Evolutionary conservation across 92 coral and sea anemone genomes (phyloP), one percentile per base, ranked within the genome.

Genomic region (Phenganax subtilis): DNA sequence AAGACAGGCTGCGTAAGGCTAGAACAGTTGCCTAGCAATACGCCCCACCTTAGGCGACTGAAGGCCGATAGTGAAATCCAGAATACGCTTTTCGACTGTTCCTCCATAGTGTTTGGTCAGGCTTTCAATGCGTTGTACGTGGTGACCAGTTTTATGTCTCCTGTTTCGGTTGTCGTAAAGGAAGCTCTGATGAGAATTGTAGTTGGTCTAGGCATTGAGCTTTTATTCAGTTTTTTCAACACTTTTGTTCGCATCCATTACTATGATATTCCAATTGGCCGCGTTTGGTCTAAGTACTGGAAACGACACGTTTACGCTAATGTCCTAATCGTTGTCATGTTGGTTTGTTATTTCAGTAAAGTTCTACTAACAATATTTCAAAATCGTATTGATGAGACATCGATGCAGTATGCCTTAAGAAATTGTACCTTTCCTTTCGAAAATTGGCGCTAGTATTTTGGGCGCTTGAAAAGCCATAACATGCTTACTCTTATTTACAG

Each of bases 51-150:
- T 85, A 78, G 88, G 81, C 88, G 97, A 30, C 86, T 92, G 27
- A 86, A 86, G 8, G 92, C 97, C n/a, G 97, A 90, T 62, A 54
- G 88, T 6, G 85, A 88, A 71, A 84, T 92, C 54, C 94, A 90
- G 81, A 75, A 88, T 7, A 82, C 90, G 67, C 82, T 92, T 10
- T 82, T 85, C 20, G 97, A 92, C 66, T 77, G 87, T 3, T 86
- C 89, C 20, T 10, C 77, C 44, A 30, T 73, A 8, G 55, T 47
- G 1, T 3, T 73, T 12, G 55, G 77, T 44, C 77, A 73, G 12
- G 59, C 25, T 54, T 73, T 7, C 52, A 16, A 10, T 2, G 58
- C 55, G 60, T 5, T 73, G 20, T 73, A 73, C 25, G 7, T 51
- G 6, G 7, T 73, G 7, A 54, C 77, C 31, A 54, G 77, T 59